Percentiles rank a stretch among this genome's conserved stretches.
Evolutionary conservation across 2,888 invertebrate genomes (phyloP).

Genomic region (Diogma glabrata): DNA sequence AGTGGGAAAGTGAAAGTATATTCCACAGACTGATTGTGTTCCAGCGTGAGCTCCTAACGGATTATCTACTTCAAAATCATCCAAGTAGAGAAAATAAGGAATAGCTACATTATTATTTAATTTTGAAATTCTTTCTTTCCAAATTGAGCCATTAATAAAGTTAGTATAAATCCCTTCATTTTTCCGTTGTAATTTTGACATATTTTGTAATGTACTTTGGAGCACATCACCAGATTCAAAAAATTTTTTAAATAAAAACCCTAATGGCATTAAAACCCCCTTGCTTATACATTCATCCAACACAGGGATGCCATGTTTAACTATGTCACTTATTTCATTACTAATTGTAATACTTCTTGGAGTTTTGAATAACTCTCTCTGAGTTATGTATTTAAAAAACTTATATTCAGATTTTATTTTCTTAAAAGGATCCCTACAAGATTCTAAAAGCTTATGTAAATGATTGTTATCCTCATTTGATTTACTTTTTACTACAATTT

Average conservation of each 20-base stretch:
- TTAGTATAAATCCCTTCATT: not conserved
- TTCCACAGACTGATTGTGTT: not conserved
- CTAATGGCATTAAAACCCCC: not conserved
- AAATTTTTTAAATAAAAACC: not conserved
- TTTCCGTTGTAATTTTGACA: not conserved
- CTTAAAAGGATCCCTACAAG: not conserved
- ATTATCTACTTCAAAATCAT: conserved; percentile 1
- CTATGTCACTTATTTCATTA: not conserved
- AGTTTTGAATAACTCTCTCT: not conserved
- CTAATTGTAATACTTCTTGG: not conserved
- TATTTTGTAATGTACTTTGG: not conserved
- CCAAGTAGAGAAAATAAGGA: not conserved
- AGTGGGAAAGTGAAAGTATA: not conserved
- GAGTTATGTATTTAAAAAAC: not conserved
- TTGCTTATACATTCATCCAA: not conserved
- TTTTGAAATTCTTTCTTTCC: not conserved
- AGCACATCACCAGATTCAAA: not conserved
- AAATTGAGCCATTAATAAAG: not conserved
- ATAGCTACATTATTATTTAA: not conserved
- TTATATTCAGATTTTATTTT: not conserved
- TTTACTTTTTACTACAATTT: not conserved
- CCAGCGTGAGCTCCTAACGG: not conserved
- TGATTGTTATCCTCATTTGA: not conserved
- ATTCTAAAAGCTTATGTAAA: not conserved
- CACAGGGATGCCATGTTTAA: not conserved